A percentile compares a stretch with the other conserved stretches of the same genome.
Conservation (phyloP, 2,113 vertebrate genomes). For the Lonchura striata region DNA sequence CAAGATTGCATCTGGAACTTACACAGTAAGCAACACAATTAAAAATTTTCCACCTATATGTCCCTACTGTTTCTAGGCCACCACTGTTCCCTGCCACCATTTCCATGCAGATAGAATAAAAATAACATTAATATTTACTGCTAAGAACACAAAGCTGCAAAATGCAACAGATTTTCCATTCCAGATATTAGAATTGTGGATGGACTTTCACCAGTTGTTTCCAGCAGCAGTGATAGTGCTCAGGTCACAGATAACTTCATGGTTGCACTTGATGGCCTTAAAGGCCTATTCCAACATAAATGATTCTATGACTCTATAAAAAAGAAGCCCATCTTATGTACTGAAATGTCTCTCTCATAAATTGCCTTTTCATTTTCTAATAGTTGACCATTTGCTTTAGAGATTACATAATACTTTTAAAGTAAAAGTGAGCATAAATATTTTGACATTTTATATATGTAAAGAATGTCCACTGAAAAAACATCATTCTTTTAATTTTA, state of each 20-base stretch:
- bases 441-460: slow-evolving; percentile 50
- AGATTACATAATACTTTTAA: neutral
- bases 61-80: neutral
- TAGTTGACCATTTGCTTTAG: neutral
- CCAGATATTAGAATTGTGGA: neutral
- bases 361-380: neutral
- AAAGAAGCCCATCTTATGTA: neutral
- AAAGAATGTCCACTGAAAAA: slow-evolving; percentile 25
- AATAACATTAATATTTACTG: neutral
- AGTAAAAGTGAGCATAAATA: slow-evolving; percentile 40
- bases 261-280: fast-evolving
- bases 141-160: neutral
- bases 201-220: neutral
- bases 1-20: neutral
- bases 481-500: slow-evolving; percentile 16
- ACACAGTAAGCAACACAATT: neutral
- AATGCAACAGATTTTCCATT: neutral
- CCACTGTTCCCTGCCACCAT: neutral
- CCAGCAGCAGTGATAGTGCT: neutral
- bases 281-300: neutral
- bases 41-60: neutral
- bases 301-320: neutral
- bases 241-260: neutral
- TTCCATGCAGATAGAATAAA: neutral
- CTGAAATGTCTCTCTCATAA: neutral